phyloP scores from a whole-genome alignment of 1,140 invertebrate genomes.

The Orussus abietinus region DNA sequence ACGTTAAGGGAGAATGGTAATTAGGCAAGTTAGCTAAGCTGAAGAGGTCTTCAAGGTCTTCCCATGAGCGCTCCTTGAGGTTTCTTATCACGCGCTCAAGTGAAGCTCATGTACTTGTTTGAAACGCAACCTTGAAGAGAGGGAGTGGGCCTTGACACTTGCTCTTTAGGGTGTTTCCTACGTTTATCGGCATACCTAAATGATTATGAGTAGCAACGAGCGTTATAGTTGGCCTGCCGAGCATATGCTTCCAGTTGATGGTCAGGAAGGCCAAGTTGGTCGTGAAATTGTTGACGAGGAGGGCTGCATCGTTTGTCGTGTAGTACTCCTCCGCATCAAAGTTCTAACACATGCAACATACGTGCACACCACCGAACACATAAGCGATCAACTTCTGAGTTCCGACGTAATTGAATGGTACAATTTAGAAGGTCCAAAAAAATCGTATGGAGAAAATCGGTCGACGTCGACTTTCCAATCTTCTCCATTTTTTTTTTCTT shows the following conservation, averaged over 20 bases:
- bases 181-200: conserved; percentile 62
- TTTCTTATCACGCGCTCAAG: not conserved
- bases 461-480: conserved; percentile 11
- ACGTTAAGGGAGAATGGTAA: too few species aligned
- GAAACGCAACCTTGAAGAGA: conserved; percentile 8
- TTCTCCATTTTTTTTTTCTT: conserved; percentile 10
- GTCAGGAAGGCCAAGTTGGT: conserved; percentile 87
- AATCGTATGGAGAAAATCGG: too few species aligned
- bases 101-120: too few species aligned
- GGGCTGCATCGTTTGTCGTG: conserved; percentile 83
- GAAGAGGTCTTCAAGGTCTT: conserved; percentile 3
- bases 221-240: conserved; percentile 84
- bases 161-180: too few species aligned
- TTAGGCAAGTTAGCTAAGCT: too few species aligned
- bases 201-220: conserved; percentile 74
- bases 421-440: too few species aligned
- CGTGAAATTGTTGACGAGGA: conserved; percentile 83
- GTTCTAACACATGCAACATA: conserved; percentile 66
- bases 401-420: too few species aligned
- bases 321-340: conserved; percentile 92
- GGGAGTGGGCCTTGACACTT: too few species aligned
- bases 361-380: conserved; percentile 40
- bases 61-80: not conserved
- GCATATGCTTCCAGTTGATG: conserved; percentile 88
- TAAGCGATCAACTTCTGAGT: conserved; percentile 16